Conservation (phyloP, 2,888 invertebrate genomes). For the Anoplius nigerrimus region DNA sequence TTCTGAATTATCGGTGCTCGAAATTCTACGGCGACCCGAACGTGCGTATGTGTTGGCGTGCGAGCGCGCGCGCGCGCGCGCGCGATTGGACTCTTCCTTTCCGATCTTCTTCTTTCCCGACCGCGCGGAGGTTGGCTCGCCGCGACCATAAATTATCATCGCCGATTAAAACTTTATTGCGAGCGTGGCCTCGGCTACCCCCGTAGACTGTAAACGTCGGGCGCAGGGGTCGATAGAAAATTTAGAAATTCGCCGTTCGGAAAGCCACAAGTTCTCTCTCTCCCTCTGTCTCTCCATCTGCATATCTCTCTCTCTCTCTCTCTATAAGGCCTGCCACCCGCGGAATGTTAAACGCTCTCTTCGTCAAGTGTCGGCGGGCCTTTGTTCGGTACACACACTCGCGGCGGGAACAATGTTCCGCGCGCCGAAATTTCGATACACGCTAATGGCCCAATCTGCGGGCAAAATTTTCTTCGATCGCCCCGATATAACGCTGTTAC, state of each 20-base stretch:
- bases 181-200: constrained; percentile 13
- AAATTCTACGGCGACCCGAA: constrained; percentile 38
- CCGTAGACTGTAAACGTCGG: constrained; percentile 37
- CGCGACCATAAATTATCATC: constrained; percentile 49
- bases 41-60: too few species aligned
- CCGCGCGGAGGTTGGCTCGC: constrained; percentile 14
- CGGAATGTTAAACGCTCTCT: too few species aligned
- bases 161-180: constrained; percentile 56
- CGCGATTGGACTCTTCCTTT: constrained; percentile 39
- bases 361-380: too few species aligned
- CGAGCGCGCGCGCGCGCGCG: not conserved
- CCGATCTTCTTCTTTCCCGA: constrained; percentile 46
- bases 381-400: not conserved
- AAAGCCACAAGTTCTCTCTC: not conserved
- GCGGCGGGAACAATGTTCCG: not conserved
- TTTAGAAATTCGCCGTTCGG: constrained; percentile 19
- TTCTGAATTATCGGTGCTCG: constrained; percentile 52
- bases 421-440: not conserved
- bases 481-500: too few species aligned
- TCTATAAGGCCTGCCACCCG: not conserved
- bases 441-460: too few species aligned
- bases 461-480: too few species aligned
- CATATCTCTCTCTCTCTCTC: not conserved
- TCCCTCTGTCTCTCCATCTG: not conserved
- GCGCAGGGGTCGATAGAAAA: constrained; percentile 38